Evolutionary conservation across 2,797 vertebrate species (phyloP), one percentile per base, ranked within the genome.

Genomic region (Crenichthys baileyi): DNA sequence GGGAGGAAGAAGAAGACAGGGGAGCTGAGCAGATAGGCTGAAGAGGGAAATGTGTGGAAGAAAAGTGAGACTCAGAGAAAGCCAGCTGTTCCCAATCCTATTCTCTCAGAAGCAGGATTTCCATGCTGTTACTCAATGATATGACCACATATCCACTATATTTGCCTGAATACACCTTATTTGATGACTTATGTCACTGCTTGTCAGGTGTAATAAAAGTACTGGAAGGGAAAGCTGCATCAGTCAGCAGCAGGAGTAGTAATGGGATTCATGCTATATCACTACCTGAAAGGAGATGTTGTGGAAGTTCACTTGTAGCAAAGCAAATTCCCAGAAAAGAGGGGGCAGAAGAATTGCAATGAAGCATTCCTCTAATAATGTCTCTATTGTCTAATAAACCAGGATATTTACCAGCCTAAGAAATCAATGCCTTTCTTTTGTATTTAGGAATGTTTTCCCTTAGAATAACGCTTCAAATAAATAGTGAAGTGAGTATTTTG

Each of bases 171-270:
- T 92, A 90, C 93, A 94, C 90, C 86, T 86, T 87, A 89, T 94
- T 94, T 91, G 93, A 94, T 93, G 90, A 93, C 91, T 94, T 93
- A 82, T 91, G 91, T 93, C 88, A 90, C 90, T 90, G 89, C 91
- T 92, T 93, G 93, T 95, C 93, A 95, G 89, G 88, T 81, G 87
- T 94, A 94, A 94, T 94, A 93, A 92, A 93, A 94, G 92, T 78
- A 88, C 81, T 83, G 85, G 82, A 65, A 86, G 84, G 83, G 83
- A 89, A 92, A 90, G 84, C 92, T 90, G 93, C 86, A 88, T 85
- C 84, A 89, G 85, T 92, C 93, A 89, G 93, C 82, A 88, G 87
- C 84, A 77, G 63, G 3, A 41, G 81, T 58, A 73, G 88, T 94
- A 93, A 93, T 91, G 87, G 87, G 90, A 93, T 94, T 92, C 85